Evolutionary conservation across 2,113 vertebrate genomes (phyloP).

Genomic region (Thunnus maccoyii): DNA sequence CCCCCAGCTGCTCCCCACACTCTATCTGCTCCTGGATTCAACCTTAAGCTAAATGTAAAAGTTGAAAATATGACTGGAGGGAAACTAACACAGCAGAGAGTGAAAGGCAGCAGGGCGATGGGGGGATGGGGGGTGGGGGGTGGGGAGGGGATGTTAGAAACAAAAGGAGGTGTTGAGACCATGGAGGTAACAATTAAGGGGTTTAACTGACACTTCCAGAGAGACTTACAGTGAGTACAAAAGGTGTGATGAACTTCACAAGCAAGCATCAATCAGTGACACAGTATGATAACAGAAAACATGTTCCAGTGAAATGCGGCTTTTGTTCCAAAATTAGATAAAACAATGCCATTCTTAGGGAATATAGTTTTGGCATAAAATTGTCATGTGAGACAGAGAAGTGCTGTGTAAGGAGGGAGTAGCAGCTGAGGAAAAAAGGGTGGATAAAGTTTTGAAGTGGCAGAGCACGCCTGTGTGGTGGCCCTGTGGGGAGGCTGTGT

Average conservation of each 20-base stretch:
- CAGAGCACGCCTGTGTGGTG: not conserved
- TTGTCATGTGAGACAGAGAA: not conserved
- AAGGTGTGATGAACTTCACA: not conserved
- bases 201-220: not conserved
- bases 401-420: not conserved
- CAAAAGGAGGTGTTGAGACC: not conserved
- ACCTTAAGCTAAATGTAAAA: not conserved
- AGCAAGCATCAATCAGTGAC: not conserved
- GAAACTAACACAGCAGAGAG: not conserved
- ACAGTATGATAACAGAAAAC: not conserved
- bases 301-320: not conserved
- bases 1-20: not conserved
- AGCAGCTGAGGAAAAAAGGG: conserved; percentile 6
- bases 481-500: conserved; percentile 24
- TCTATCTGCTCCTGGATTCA: not conserved
- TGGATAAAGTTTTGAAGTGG: conserved; percentile 46
- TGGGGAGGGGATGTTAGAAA: not conserved
- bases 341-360: not conserved
- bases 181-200: not conserved
- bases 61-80: not conserved
- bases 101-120: not conserved
- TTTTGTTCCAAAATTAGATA: not conserved
- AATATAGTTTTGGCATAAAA: not conserved
- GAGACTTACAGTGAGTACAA: not conserved
- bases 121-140: too few species aligned